These are phyloP conservation scores for Allacma fusca DNA, from an alignment of 2,888 invertebrate species.

Conservation along the genomic window DNA sequence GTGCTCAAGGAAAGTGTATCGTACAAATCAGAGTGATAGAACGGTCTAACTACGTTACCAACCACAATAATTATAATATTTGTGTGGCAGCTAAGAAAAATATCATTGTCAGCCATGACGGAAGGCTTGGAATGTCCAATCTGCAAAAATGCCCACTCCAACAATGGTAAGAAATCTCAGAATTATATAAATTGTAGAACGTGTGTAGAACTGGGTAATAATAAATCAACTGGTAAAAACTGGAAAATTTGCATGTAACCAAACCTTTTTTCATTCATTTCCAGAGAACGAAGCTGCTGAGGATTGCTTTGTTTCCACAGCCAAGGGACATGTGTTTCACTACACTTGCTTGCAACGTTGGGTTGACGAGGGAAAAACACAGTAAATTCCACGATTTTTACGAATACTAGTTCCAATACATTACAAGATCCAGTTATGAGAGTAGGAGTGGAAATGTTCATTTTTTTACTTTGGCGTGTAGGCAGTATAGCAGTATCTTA, in stretches of 20 bases:
- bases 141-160: constrained; percentile 36
- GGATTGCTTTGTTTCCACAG: constrained; percentile 58
- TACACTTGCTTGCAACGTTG: constrained; percentile 46
- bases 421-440: too few species aligned
- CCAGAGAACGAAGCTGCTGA: constrained; percentile 38
- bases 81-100: background rate
- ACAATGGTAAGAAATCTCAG: constrained; percentile 27
- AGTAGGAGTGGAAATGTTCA: too few species aligned
- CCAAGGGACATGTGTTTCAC: constrained; percentile 58
- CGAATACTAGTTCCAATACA: too few species aligned
- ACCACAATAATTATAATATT: too few species aligned
- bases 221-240: background rate
- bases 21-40: too few species aligned
- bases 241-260: too few species aligned
- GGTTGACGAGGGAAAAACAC: constrained; percentile 43
- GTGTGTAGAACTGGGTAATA: background rate
- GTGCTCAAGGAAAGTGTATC: too few species aligned
- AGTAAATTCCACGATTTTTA: constrained; percentile 35
- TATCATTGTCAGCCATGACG: constrained; percentile 7
- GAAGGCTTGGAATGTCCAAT: constrained; percentile 39
- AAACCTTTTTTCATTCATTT: background rate
- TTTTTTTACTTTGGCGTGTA: too few species aligned
- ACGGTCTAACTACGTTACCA: too few species aligned
- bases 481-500: too few species aligned
- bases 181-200: background rate